Conservation (phyloP, 2,797 vertebrate species). For the Sparidentex hasta region DNA sequence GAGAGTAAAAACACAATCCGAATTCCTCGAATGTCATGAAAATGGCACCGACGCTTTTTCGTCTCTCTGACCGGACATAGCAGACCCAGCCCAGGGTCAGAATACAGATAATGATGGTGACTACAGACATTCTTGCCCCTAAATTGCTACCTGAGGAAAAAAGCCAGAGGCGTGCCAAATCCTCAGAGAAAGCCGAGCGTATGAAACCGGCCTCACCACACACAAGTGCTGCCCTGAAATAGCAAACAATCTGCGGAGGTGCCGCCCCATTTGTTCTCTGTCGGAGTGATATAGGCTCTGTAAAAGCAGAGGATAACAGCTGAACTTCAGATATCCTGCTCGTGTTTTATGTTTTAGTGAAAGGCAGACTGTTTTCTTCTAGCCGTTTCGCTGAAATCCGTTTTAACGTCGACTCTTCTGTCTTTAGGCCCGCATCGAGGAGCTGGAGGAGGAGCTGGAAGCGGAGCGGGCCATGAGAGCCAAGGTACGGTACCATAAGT, state of each 20-base stretch:
- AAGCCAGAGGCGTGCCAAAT: slow-evolving; percentile 67
- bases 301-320: slow-evolving; percentile 10
- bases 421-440: slow-evolving; percentile 86
- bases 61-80: slow-evolving; percentile 41
- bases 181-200: slow-evolving; percentile 54
- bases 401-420: slow-evolving; percentile 8
- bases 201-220: slow-evolving; percentile 48
- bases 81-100: slow-evolving; percentile 62
- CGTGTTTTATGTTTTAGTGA: slow-evolving; percentile 9
- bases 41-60: slow-evolving; percentile 40
- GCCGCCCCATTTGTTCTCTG: slow-evolving; percentile 51
- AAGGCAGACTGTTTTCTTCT: slow-evolving; percentile 21
- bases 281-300: slow-evolving; percentile 27
- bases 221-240: slow-evolving; percentile 69
- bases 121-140: slow-evolving; percentile 75
- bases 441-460: slow-evolving; percentile 90
- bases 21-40: slow-evolving; percentile 61
- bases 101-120: slow-evolving; percentile 79
- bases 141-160: slow-evolving; percentile 84
- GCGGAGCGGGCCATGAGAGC: slow-evolving; percentile 84
- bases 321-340: slow-evolving; percentile 6
- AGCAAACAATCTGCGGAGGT: slow-evolving; percentile 60
- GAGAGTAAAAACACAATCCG: slow-evolving; percentile 17
- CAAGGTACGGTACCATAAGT: slow-evolving; percentile 79
- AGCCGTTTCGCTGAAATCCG: neutral